phyloP scores from a whole-genome alignment of 2,888 invertebrate genomes.

The Pandemis cinnamomeana region DNA sequence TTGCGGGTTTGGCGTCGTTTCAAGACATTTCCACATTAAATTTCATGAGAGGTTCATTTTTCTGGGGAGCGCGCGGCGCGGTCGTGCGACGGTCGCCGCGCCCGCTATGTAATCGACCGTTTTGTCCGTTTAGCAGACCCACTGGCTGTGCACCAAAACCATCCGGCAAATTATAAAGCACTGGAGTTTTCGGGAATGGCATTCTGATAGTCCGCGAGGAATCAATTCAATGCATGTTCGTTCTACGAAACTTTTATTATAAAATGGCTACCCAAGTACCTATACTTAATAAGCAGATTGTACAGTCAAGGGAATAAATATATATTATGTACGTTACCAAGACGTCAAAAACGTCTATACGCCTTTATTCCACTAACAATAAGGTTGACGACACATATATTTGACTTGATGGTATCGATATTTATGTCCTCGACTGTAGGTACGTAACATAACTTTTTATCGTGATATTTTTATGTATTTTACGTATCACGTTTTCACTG shows the following conservation, averaged over 20 bases:
- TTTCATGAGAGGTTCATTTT: constrained; percentile 83
- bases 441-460: background rate
- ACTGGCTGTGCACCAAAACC: constrained; percentile 36
- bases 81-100: constrained; percentile 53
- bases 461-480: background rate
- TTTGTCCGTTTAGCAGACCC: constrained; percentile 51
- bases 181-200: constrained; percentile 39
- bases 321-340: too few relatives aligned
- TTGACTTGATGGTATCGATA: too few relatives aligned
- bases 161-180: constrained; percentile 43
- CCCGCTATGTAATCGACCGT: constrained; percentile 57
- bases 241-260: constrained; percentile 18
- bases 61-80: constrained; percentile 65
- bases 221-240: constrained; percentile 36
- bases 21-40: constrained; percentile 84
- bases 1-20: constrained; percentile 81
- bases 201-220: constrained; percentile 30
- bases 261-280: background rate
- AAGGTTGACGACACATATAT: too few relatives aligned
- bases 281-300: too few relatives aligned
- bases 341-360: too few relatives aligned
- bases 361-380: too few relatives aligned
- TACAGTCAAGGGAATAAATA: too few relatives aligned
- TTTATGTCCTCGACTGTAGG: too few relatives aligned
- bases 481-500: background rate